Evolutionary conservation across 2,113 vertebrate genomes (phyloP).

Genomic region (Aptenodytes patagonicus): DNA sequence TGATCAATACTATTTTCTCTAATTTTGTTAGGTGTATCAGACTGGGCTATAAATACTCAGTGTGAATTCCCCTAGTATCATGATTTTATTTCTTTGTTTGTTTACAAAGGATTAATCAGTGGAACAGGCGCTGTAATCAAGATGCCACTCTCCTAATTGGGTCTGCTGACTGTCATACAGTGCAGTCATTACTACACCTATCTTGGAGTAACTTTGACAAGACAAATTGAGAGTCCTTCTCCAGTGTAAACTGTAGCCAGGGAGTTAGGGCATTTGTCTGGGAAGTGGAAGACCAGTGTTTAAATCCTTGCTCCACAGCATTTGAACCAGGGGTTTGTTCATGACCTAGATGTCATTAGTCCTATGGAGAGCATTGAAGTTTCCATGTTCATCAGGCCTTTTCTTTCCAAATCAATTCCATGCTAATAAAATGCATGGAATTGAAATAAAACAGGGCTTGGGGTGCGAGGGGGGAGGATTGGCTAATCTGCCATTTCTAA

Average conservation of each 20-base stretch:
- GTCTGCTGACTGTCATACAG: neutral
- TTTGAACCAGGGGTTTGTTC: neutral
- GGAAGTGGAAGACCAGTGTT: neutral
- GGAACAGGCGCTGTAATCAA: neutral
- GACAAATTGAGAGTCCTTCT: neutral
- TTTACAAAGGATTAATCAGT: neutral
- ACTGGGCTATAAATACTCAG: neutral
- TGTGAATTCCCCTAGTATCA: neutral
- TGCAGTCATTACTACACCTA: neutral
- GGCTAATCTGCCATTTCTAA: neutral
- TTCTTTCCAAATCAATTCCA: neutral
- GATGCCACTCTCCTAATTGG: neutral
- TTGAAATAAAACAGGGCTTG: neutral
- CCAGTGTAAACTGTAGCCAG: neutral
- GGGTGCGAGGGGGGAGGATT: neutral
- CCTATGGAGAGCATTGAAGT: fast-evolving
- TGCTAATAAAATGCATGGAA: neutral
- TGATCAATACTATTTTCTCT: neutral
- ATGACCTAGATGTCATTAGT: neutral
- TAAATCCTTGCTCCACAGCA: neutral
- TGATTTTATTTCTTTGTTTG: neutral
- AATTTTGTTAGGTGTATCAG: neutral
- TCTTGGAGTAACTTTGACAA: neutral
- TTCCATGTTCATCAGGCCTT: neutral
- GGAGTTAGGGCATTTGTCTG: neutral